Conservation (phyloP, 2,888 invertebrate genomes). For the Dynastes grantii region DNA sequence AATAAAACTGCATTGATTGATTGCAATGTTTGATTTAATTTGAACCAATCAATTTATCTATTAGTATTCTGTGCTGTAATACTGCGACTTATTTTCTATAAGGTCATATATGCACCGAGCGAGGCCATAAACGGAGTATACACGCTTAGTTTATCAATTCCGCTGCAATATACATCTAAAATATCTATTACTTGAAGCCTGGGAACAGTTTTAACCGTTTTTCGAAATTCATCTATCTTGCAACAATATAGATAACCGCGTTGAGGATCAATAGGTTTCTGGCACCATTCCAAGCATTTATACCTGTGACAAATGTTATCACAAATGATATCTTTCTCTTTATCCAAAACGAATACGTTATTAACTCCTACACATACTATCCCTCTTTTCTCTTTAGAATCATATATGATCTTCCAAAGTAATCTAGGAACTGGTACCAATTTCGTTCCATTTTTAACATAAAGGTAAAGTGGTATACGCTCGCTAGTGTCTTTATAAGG, state of each 20-base stretch:
- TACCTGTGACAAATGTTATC: constrained; percentile 73
- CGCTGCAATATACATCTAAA: neutral
- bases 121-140: too few relatives aligned
- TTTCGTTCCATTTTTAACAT: constrained; percentile 64
- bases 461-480: constrained; percentile 62
- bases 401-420: constrained; percentile 77
- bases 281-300: constrained; percentile 75
- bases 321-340: constrained; percentile 59
- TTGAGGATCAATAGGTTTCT: constrained; percentile 68
- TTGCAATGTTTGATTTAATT: too few relatives aligned
- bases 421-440: constrained; percentile 73
- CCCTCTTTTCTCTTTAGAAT: constrained; percentile 71
- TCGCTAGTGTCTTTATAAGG: constrained; percentile 67
- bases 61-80: too few relatives aligned
- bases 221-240: constrained; percentile 73
- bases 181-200: constrained; percentile 67
- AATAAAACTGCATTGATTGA: too few relatives aligned
- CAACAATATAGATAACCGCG: constrained; percentile 78
- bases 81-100: too few relatives aligned
- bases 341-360: constrained; percentile 71
- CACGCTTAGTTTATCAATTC: neutral
- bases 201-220: constrained; percentile 73
- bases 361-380: constrained; percentile 77
- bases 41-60: too few relatives aligned
- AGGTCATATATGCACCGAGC: too few relatives aligned